Conservation (phyloP, 37 sponge, comb jelly and placozoan genomes). For the Halisarca cf. caerulea region DNA sequence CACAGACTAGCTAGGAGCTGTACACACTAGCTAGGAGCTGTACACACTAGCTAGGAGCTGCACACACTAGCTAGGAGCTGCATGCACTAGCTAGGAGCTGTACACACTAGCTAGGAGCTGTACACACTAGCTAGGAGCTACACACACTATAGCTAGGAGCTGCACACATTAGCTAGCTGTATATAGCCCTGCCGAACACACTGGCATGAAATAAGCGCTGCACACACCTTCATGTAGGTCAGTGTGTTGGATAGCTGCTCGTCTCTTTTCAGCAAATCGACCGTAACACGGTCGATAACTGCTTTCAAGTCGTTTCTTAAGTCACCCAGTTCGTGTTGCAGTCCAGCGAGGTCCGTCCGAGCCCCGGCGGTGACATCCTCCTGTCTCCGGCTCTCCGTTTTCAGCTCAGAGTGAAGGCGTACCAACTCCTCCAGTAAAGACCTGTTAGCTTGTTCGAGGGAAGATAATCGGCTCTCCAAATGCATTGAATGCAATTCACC, state of each 20-base stretch:
- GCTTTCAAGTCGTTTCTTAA: not conserved
- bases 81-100: no score
- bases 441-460: conserved; percentile 1
- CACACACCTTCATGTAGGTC: not conserved
- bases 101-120: no score
- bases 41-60: no score
- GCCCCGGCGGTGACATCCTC: not conserved
- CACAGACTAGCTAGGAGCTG: no score
- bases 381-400: not conserved
- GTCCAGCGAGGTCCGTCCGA: not conserved
- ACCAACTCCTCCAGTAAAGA: conserved; percentile 9
- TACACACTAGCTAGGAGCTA: no score
- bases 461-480: not conserved
- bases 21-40: no score
- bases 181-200: no score
- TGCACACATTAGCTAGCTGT: no score
- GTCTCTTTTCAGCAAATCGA: not conserved
- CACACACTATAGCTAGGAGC: no score
- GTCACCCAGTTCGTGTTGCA: not conserved
- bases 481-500: not conserved
- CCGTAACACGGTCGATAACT: not conserved
- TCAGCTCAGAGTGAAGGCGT: not conserved
- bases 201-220: not conserved
- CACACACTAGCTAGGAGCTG: no score
- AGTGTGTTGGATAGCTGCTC: not conserved